Base-by-base conservation (phyloP, 2,888 invertebrate genomes). In the Zeuzera pyrina region DNA sequence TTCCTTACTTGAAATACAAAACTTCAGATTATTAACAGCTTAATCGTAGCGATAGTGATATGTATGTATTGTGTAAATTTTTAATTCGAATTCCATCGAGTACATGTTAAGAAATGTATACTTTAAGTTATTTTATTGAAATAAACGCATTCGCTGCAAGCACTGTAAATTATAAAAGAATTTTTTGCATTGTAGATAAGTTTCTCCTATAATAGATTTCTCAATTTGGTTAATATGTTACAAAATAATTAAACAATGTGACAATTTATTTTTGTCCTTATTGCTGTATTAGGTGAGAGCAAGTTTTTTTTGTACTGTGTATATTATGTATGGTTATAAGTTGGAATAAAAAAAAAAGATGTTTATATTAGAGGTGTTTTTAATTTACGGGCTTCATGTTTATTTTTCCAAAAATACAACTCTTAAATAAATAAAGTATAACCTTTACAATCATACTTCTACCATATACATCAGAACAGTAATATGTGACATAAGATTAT, bases 221-320 rank as follows among this genome's bases (percentile, higher is more conserved):
- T 77, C 78, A 77, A 71, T 78, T 79, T 66, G 70, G 67, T 79
- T 77, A 66, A 64, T 71, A 72, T 67, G 72, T 77, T 76, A 74
- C 61, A 64, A 67, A 69, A 67, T 58, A 60, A 69, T 64, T 69
- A 67, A 45, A 68, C 66, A 65, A 69, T 67, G 79, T 60, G 81
- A 71, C 78, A 78, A 78, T 79, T 81, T 81, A 46, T 70, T 73
- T 78, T 79, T 79, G 76, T 81, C 81, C 69, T 71, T 70, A 72
- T 73, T 73, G 79, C 81, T 84, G 81, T 74, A 73, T 67, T 77
- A 78, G 67, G 62, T 67, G 76, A 79, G 83, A 81, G 85, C 86
- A 77, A 73, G 68, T 88, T 89, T 89, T 88, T 89, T 90, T 91
- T 90, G 90, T 91, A 90, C 90, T 90, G 90, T 91, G 90, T 90